These are phyloP conservation scores for Xenopus borealis DNA, from an alignment of 2,113 vertebrate genomes.

Conservation along the genomic window DNA sequence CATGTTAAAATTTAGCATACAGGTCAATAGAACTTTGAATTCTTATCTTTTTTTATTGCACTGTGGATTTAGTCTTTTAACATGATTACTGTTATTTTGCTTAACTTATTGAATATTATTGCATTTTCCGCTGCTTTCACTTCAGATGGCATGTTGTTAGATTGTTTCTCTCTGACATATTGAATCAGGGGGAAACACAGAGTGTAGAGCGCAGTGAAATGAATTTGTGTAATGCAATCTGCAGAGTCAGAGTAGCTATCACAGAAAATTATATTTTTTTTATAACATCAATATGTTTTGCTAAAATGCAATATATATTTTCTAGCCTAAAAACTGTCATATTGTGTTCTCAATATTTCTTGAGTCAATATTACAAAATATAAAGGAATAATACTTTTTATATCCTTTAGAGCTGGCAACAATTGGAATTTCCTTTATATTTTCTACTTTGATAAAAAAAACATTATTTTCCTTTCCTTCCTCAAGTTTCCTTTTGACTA, in stretches of 20 bases:
- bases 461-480: slow-evolving; percentile 2
- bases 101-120: slow-evolving; percentile 34
- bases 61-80: slow-evolving; percentile 24
- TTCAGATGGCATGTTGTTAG: slow-evolving; percentile 36
- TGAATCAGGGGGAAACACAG: slow-evolving; percentile 29
- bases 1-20: slow-evolving; percentile 14
- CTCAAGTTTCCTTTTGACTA: slow-evolving; percentile 1
- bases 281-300: slow-evolving; percentile 45
- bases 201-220: slow-evolving; percentile 35
- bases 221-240: slow-evolving; percentile 43
- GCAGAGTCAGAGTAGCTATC: slow-evolving; percentile 28
- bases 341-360: slow-evolving; percentile 38
- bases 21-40: slow-evolving; percentile 33
- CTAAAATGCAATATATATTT: slow-evolving; percentile 45
- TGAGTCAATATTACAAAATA: slow-evolving; percentile 18
- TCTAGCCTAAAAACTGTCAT: slow-evolving; percentile 29
- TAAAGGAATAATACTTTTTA: slow-evolving; percentile 17
- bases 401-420: slow-evolving; percentile 1
- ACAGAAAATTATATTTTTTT: slow-evolving; percentile 43
- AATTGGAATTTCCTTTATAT: slow-evolving; percentile 35
- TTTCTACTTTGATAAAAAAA: neutral
- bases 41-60: slow-evolving; percentile 29
- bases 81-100: slow-evolving; percentile 27
- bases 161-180: slow-evolving; percentile 40
- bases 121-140: slow-evolving; percentile 29